Evolutionary conservation across 2,797 vertebrate species (phyloP), one percentile per base, ranked within the genome.

Genomic region (Neomorphus geoffroyi): DNA sequence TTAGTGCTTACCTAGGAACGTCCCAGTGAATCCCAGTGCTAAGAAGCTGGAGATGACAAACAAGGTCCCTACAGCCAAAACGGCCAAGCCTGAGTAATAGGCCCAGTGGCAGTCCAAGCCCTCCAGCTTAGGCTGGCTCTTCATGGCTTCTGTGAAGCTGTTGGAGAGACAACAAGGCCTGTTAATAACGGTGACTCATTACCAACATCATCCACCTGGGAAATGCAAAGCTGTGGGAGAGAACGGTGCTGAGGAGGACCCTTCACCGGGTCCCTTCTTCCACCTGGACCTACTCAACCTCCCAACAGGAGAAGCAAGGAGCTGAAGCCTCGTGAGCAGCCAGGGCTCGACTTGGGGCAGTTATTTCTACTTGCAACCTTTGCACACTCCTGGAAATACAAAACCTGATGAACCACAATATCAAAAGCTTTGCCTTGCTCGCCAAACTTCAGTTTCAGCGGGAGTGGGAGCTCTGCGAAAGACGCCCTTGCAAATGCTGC

Each of bases 11-110:
- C 99, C 99, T 48, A 99, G 97, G 97, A 99, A 99, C 0, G 99
- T 99, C 28, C 99, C 99, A 0, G 98, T 98, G 96, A 99, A 99
- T 58, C 99, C 99, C 94, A 99, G 97, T 4, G 98, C 98, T 16
- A 98, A 93, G 98, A 99, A 99, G 96, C 99, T 99, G 98, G 98
- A 98, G 74, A 98, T 79, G 43, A 99, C 99, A 26, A 99, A 97
- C 61, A 98, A 15, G 7, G 96, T 97, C 48, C 99, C 99, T 3
- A 97, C 5, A 7, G 95, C 97, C 11, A 98, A 92, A 45, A 99
- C 73, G 28, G 26, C 92, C 7, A 98, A 88, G 9, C 99, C 99
- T 1, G 41, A 6, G n/a, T 97, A 97, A 97, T 98, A 98, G 73
- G 98, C 96, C 9, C 62, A 92, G 0, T 61, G 87, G 39, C 86